Base-by-base conservation (phyloP, 2,888 invertebrate species). In the Odontomyia ornata region DNA sequence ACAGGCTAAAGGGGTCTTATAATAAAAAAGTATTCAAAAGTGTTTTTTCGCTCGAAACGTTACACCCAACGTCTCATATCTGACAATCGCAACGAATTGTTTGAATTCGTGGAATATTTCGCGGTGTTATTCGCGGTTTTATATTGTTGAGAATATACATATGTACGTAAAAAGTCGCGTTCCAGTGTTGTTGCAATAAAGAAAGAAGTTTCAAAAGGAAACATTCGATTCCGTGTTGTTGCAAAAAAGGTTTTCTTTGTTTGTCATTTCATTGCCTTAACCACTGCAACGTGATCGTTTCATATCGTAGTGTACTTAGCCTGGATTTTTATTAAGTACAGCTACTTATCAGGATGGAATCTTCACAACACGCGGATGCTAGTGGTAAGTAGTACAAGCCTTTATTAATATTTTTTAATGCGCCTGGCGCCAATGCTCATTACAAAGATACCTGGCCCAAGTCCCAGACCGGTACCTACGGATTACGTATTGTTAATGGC, bases 341-440 rank as follows among this genome's bases (percentile, higher is more conserved):
- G 56, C 18, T 11, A 7, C 18, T 47, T 15, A 47, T 46, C 57
- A 36, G 57, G 60, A 73, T 73, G 60, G 73, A 72, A 28, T 28
- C 56, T 52, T 21, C 56, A 7, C 43, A 47, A n/a, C n/a, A 7
- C 9, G 57, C 15, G 56, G 56, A 56, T 28, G 21, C 15, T 69
- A 18, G 69, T 46, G 73, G 73, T 73, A 60, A 73, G 73, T 73
- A 56, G 27, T 18, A 57, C 23, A 73, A 73, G 60, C 57, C 72
- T 72, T 72, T 73, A 21, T 25, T 46, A 30, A 18, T 72, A 21
- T 73, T 30, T 18, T 23, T 21, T 73, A 73, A 73, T 73, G 36
- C 60, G 36, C 7, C 57, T 73, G 73, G 73, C 73, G 73, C 73
- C 73, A 36, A 36, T 2, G 15, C n/a, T 43, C 60, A 36, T 73